phyloP scores from a whole-genome alignment of 1,140 invertebrate genomes.

The Eufriesea mexicana region DNA sequence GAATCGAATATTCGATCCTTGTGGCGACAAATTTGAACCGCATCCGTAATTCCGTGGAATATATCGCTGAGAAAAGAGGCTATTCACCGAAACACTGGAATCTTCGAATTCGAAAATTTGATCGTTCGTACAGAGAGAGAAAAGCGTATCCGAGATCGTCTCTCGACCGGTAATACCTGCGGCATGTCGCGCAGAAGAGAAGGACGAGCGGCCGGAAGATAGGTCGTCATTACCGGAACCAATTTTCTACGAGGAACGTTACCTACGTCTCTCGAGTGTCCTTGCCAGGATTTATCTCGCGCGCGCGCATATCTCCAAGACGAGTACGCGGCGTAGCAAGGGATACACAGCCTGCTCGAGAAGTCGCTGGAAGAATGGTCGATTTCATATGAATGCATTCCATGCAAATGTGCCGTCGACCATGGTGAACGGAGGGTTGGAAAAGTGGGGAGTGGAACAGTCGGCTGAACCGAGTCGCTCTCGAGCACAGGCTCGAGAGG shows the following conservation, averaged over 20 bases:
- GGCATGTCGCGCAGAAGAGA: conserved; percentile 2
- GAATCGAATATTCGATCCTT: too few species aligned
- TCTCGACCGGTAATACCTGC: conserved; percentile 8
- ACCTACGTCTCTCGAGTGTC: conserved; percentile 54
- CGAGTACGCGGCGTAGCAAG: conserved; percentile 10
- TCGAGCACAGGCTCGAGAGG: neutral
- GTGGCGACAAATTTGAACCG: too few species aligned
- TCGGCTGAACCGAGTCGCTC: conserved; percentile 12
- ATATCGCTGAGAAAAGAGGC: too few species aligned
- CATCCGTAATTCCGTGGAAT: too few species aligned
- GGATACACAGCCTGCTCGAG: conserved; percentile 29
- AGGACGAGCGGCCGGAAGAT: conserved; percentile 17
- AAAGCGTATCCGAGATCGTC: neutral
- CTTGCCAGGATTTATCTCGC: conserved; percentile 60
- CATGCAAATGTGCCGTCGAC: conserved; percentile 62
- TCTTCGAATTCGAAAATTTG: neutral
- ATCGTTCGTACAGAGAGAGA: neutral
- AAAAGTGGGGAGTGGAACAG: conserved; percentile 12
- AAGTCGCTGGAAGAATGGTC: conserved; percentile 67
- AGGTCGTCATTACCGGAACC: conserved; percentile 64
- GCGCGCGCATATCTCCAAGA: conserved; percentile 9
- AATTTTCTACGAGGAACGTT: conserved; percentile 61
- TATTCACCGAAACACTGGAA: neutral
- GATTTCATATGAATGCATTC: conserved; percentile 72
- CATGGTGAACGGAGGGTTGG: neutral